Base-by-base conservation (phyloP, 1,140 invertebrate species). In the Tetragonula clypearis region DNA sequence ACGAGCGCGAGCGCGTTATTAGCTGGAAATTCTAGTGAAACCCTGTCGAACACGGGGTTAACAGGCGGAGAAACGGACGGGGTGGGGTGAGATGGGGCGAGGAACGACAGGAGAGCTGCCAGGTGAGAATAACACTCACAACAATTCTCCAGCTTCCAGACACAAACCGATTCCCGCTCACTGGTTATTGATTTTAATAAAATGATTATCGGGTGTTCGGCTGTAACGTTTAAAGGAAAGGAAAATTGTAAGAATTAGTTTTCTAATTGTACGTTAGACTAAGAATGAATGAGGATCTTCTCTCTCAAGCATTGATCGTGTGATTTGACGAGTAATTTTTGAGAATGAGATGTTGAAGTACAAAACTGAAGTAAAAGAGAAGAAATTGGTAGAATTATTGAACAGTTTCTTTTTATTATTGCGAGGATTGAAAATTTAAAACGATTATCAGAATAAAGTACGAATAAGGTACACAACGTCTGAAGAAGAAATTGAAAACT, bases 1-100 rank as follows among this genome's bases (percentile, higher is more conserved):
- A 84, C 82, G 82, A 84, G 82, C 82, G 66, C 76, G 76, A 72
- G 76, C 82, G 82, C 76, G 82, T 84, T 84, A 84, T 84, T 84
- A 84, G 82, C 82, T 84, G 76, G 76, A 81, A 81, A 85, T 81
- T 81, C 84, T 81, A 68, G 62, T 15, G 72, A 85, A 85, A 81
- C 84, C 79, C 62, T 60, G 77, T 79, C 77, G 77, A 79, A 79
- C 77, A 82, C 60, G 49, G 72, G 53, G 60, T 82, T 76, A 65
- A 73, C 81, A 66, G 41, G 71, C 79, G 62, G 65, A 56, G 77
- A 79, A 77, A 77, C 35, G 23, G 17, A 41, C 41, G 23, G 2
- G 23, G 49, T 26, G n/a, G 56, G 53, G 9, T 21, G 26, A 12
- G 55, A 30, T 2, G 26, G 73, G 73, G 56, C 41, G 19, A 75